phyloP scores from a whole-genome alignment of 2,888 invertebrate species.

The Coenonympha arcania region DNA sequence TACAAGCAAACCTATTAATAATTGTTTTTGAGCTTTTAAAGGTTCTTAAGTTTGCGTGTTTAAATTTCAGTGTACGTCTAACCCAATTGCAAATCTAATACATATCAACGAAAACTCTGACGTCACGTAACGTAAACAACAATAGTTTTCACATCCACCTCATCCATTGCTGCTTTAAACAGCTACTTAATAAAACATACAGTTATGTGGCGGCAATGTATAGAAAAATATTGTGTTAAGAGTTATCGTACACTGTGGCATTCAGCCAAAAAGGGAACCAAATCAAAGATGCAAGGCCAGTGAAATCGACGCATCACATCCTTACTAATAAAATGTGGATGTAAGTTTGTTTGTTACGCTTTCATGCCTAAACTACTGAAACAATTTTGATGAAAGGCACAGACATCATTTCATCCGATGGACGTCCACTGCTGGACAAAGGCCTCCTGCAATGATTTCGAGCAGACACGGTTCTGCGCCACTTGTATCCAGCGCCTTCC shows the following conservation, averaged over 20 bases:
- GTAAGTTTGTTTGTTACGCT: too few relatives aligned
- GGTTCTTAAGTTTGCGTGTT: background rate
- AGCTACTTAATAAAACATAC: background rate
- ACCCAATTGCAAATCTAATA: background rate
- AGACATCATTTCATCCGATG: too few relatives aligned
- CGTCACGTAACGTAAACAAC: conserved; percentile 17
- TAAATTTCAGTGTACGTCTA: conserved; percentile 10
- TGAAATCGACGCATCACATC: conserved; percentile 19
- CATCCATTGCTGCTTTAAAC: conserved; percentile 9
- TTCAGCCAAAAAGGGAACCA: conserved; percentile 55
- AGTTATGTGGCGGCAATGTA: conserved; percentile 10
- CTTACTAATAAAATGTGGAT: conserved; percentile 28
- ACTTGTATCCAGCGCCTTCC: too few relatives aligned
- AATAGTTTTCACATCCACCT: conserved; percentile 1
- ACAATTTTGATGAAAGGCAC: too few relatives aligned
- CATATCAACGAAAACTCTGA: conserved; percentile 20
- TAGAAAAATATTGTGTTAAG: background rate
- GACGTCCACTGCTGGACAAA: too few relatives aligned
- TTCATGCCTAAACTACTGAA: too few relatives aligned
- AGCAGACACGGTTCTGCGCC: too few relatives aligned
- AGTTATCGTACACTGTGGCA: conserved; percentile 36
- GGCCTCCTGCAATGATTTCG: too few relatives aligned
- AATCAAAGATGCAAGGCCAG: conserved; percentile 33
- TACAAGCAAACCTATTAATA: too few relatives aligned
- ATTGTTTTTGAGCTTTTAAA: background rate